Evolutionary conservation across 2,113 vertebrate genomes (phyloP).

Genomic region (Sporophila hypoxantha): DNA sequence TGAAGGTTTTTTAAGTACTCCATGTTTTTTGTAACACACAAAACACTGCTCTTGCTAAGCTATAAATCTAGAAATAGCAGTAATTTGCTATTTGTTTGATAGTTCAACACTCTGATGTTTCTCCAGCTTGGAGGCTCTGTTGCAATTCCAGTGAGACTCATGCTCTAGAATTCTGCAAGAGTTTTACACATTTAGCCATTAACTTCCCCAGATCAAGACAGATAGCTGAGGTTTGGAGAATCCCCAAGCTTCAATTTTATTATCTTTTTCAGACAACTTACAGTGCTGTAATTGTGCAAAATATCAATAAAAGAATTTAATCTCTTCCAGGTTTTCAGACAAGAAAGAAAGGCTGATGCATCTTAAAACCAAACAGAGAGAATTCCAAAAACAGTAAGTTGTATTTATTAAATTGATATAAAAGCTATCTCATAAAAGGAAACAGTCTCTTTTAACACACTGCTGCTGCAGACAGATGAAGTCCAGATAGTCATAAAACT

Average conservation of each 20-base stretch:
- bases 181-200: neutral
- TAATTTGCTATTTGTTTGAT: neutral
- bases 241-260: neutral
- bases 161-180: neutral
- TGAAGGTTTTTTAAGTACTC: neutral
- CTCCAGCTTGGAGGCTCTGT: neutral
- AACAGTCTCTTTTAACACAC: neutral
- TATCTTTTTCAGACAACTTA: neutral
- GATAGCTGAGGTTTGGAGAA: neutral
- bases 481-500: constrained; percentile 20
- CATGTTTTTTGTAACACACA: neutral
- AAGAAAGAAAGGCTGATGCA: constrained; percentile 84
- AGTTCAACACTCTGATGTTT: neutral
- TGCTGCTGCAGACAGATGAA: neutral
- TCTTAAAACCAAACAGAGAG: constrained; percentile 84
- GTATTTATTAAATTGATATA: neutral
- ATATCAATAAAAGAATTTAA: neutral
- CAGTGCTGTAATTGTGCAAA: neutral
- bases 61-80: neutral
- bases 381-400: constrained; percentile 89
- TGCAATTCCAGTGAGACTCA: neutral
- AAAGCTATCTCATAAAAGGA: neutral
- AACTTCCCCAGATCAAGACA: neutral
- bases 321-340: constrained; percentile 80
- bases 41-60: neutral